Evolutionary conservation across 2,113 vertebrate genomes (phyloP).

Genomic region (Nanorana parkeri): DNA sequence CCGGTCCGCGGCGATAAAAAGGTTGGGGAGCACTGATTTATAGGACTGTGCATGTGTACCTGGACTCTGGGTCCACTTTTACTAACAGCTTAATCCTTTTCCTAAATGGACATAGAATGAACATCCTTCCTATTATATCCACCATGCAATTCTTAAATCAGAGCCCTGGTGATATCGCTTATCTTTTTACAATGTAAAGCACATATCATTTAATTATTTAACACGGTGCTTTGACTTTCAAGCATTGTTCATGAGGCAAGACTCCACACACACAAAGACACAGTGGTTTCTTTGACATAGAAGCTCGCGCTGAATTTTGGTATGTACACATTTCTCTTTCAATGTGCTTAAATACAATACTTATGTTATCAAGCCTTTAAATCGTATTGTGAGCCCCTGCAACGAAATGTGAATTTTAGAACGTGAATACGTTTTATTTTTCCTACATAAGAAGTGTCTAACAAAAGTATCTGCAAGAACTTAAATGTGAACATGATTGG

Average conservation of each 20-base stretch:
- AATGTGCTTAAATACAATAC: constrained; percentile 13
- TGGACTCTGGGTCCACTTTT: no score
- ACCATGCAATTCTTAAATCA: no score
- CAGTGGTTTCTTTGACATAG: neutral
- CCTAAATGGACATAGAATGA: no score
- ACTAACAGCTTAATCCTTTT: no score
- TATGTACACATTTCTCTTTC: neutral
- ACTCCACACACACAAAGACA: neutral
- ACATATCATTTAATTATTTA: neutral
- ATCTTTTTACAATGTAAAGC: no score
- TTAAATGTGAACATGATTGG: neutral
- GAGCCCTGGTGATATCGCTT: no score
- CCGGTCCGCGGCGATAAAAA: no score
- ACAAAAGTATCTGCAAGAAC: neutral
- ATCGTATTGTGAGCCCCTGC: constrained; percentile 3
- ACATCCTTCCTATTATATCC: no score
- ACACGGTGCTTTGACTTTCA: neutral
- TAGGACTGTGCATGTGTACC: no score
- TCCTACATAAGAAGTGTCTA: neutral
- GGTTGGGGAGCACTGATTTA: no score
- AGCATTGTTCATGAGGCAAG: neutral
- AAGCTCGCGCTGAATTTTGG: no score
- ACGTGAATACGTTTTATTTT: constrained; percentile 1
- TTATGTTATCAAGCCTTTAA: constrained; percentile 22
- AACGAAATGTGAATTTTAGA: no score